These are phyloP conservation scores for Bombus fervidus DNA, from an alignment of 1,140 invertebrate species.

Conservation along the genomic window DNA sequence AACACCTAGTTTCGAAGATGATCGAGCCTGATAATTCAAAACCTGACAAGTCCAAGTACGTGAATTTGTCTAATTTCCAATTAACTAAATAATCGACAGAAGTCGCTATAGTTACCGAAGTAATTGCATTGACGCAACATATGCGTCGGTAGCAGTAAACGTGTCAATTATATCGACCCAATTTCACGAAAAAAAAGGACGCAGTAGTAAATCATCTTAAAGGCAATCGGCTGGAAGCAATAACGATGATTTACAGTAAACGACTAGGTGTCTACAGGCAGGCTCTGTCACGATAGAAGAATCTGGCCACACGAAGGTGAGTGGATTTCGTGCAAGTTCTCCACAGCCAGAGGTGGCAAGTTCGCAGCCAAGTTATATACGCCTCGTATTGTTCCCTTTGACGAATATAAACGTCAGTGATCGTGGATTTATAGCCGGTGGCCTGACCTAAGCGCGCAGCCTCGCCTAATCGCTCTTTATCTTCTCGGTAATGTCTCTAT, in stretches of 20 bases:
- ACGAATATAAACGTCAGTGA: constrained; percentile 78
- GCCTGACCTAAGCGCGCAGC: constrained; percentile 65
- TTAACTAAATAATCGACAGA: too few relatives aligned
- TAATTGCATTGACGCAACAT: too few relatives aligned
- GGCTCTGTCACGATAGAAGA: constrained; percentile 19
- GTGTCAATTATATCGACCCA: background rate
- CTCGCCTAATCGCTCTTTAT: constrained; percentile 28
- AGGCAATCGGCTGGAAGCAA: constrained; percentile 57
- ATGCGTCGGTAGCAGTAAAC: too few relatives aligned
- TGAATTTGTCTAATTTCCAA: rapidly evolving
- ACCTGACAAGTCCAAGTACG: too few relatives aligned
- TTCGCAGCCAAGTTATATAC: constrained; percentile 76
- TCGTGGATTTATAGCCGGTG: constrained; percentile 74
- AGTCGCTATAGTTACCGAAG: rapidly evolving
- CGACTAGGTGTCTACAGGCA: constrained; percentile 53
- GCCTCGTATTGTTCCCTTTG: constrained; percentile 78
- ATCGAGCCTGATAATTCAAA: too few relatives aligned
- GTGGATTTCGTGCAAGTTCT: constrained; percentile 46
- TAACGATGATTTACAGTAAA: constrained; percentile 63
- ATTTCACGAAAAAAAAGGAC: background rate
- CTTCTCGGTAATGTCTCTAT: constrained; percentile 67
- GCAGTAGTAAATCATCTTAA: constrained; percentile 49
- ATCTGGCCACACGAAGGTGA: constrained; percentile 37
- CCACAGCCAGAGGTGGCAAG: constrained; percentile 55
- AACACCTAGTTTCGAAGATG: rapidly evolving